These are phyloP conservation scores for Cryptoprocta ferox DNA, from an alignment of 2,797 vertebrate genomes.

Conservation along the genomic window DNA sequence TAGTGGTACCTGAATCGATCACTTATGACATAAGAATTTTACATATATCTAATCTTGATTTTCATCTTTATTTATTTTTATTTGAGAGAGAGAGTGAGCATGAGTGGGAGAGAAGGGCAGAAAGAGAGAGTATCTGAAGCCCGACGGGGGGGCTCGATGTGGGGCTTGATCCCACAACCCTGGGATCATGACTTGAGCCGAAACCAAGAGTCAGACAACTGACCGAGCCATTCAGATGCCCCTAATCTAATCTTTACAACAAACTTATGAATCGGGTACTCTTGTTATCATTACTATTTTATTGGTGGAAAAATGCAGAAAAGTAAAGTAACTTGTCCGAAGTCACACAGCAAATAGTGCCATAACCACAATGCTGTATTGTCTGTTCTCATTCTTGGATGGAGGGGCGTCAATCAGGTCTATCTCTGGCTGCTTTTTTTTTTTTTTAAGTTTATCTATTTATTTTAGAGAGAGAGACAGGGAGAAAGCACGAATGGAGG, in stretches of 20 bases:
- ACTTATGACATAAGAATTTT: not conserved
- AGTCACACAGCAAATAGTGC: not conserved
- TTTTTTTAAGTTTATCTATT: too few relatives aligned
- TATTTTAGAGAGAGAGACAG: too few relatives aligned
- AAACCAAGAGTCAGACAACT: too few relatives aligned
- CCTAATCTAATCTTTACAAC: not conserved
- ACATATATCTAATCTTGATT: not conserved
- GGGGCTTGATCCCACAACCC: too few relatives aligned
- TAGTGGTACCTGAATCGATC: not conserved
- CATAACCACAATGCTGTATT: fast-evolving
- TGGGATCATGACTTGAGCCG: too few relatives aligned
- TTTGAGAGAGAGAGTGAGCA: too few relatives aligned
- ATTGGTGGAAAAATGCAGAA: not conserved
- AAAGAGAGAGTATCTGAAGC: too few relatives aligned
- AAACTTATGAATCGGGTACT: not conserved
- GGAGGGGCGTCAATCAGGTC: fast-evolving
- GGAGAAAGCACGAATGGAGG: too few relatives aligned
- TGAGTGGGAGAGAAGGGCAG: too few relatives aligned
- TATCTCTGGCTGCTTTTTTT: not conserved
- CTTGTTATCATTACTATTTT: not conserved
- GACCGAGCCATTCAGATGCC: too few relatives aligned
- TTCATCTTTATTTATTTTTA: too few relatives aligned
- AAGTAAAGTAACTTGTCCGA: not conserved
- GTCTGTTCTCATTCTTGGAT: not conserved
- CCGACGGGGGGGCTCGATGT: fast-evolving